Evolutionary conservation across 1,140 invertebrate species (phyloP).

Genomic region (Magallana angulata): DNA sequence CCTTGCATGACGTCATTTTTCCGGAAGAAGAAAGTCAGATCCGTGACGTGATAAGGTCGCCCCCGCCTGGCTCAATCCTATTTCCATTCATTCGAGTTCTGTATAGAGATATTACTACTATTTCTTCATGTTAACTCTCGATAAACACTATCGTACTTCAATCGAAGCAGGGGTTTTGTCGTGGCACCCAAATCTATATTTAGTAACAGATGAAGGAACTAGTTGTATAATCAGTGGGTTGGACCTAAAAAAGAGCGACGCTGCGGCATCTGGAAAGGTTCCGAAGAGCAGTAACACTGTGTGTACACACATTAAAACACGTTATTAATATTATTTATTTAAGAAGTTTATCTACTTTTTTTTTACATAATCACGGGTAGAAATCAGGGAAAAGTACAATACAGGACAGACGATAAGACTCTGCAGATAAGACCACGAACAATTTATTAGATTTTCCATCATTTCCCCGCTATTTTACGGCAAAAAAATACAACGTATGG

Average conservation of each 20-base stretch:
- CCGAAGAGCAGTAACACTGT: background rate
- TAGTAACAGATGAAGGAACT: conserved; percentile 20
- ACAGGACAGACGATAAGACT: background rate
- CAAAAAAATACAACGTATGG: too few relatives aligned
- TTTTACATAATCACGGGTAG: background rate
- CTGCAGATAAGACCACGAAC: too few relatives aligned
- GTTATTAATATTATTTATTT: conserved; percentile 36
- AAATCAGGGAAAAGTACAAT: conserved; percentile 23
- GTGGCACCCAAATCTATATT: conserved; percentile 14
- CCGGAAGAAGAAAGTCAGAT: conserved; percentile 8
- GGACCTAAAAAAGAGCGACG: background rate
- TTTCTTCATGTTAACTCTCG: conserved; percentile 8
- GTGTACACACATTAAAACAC: conserved; percentile 18
- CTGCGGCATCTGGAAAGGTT: conserved; percentile 17
- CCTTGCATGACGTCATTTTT: conserved; percentile 25
- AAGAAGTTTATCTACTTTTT: background rate
- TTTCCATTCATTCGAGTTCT: background rate
- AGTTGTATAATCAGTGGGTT: conserved; percentile 24
- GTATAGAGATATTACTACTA: background rate
- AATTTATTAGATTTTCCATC: too few relatives aligned
- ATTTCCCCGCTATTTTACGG: too few relatives aligned
- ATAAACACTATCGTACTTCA: conserved; percentile 33
- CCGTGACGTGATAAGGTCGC: conserved; percentile 23
- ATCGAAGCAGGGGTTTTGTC: background rate
- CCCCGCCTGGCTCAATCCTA: background rate